Evolutionary conservation across 2,888 invertebrate genomes (phyloP).

Genomic region (Hirtodrosophila confusa): DNA sequence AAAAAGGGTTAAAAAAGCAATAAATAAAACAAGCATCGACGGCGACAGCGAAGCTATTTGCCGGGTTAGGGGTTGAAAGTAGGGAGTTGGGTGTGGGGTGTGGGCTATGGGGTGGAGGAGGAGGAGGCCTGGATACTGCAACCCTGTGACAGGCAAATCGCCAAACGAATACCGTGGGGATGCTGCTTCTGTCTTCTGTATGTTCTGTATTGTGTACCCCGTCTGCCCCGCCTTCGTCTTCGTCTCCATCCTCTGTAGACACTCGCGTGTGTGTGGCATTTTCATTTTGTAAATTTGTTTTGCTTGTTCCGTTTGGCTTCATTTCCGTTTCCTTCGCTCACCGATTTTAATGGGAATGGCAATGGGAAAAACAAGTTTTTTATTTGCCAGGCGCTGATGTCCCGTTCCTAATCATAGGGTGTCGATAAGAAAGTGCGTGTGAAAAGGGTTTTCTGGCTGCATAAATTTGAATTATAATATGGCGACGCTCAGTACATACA

Average conservation of each 20-base stretch:
- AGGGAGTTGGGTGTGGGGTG: neutral
- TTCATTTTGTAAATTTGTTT: conserved; percentile 81
- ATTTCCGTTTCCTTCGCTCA: conserved; percentile 70
- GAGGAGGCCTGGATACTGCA: conserved; percentile 31
- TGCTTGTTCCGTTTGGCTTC: conserved; percentile 78
- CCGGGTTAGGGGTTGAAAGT: conserved; percentile 44
- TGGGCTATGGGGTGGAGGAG: neutral
- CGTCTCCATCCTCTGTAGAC: neutral
- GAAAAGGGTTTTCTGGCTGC: conserved; percentile 75
- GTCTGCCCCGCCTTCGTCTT: conserved; percentile 7
- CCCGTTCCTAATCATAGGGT: conserved; percentile 65
- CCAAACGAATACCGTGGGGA: conserved; percentile 77
- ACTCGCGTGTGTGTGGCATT: conserved; percentile 56
- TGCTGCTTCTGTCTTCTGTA: conserved; percentile 47
- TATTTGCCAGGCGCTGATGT: conserved; percentile 37
- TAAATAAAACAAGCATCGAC: conserved; percentile 83
- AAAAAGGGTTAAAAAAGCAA: conserved; percentile 84
- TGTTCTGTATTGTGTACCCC: conserved; percentile 9
- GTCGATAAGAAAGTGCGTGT: conserved; percentile 76
- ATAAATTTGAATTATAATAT: conserved; percentile 82
- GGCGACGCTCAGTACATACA: conserved; percentile 38
- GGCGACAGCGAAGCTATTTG: conserved; percentile 82
- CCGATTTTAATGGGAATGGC: conserved; percentile 46
- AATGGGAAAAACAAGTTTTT: conserved; percentile 28
- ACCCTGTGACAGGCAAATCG: conserved; percentile 77